These are phyloP conservation scores for Rhyacophila brunnea DNA, from an alignment of 1,140 invertebrate species.

Conservation along the genomic window DNA sequence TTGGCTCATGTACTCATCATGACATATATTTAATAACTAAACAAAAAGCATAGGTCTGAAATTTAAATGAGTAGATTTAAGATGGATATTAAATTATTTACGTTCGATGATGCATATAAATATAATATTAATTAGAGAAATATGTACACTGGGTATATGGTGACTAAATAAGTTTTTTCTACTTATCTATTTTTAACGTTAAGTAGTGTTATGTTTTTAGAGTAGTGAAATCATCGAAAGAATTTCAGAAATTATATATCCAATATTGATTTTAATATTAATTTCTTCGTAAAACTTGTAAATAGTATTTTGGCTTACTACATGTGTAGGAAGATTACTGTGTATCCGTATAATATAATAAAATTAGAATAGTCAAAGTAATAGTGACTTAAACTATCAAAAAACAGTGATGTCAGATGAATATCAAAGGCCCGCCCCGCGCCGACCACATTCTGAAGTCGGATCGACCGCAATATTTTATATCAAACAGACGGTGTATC, in stretches of 20 bases:
- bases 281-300: slow-evolving; percentile 32
- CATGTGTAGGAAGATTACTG: slow-evolving; percentile 35
- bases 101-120: slow-evolving; percentile 21
- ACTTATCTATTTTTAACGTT: slow-evolving; percentile 33
- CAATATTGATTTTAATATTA: slow-evolving; percentile 22
- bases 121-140: slow-evolving; percentile 14
- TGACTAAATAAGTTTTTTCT: slow-evolving; percentile 36
- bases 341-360: slow-evolving; percentile 30
- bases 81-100: slow-evolving; percentile 20
- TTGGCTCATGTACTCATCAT: too few species aligned
- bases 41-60: slow-evolving; percentile 14
- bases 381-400: slow-evolving; percentile 30
- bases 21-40: neutral
- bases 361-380: slow-evolving; percentile 26
- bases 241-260: slow-evolving; percentile 28
- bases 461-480: too few species aligned
- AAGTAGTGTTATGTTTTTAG: slow-evolving; percentile 32
- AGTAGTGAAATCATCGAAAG: slow-evolving; percentile 34
- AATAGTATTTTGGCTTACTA: slow-evolving; percentile 36
- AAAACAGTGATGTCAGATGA: slow-evolving; percentile 22
- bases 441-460: too few species aligned
- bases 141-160: slow-evolving; percentile 34
- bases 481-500: too few species aligned
- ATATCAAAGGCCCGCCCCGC: too few species aligned
- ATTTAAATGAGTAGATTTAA: neutral